Evolutionary conservation across 2,888 invertebrate species (phyloP).

Genomic region (Xanthorhoe designata): DNA sequence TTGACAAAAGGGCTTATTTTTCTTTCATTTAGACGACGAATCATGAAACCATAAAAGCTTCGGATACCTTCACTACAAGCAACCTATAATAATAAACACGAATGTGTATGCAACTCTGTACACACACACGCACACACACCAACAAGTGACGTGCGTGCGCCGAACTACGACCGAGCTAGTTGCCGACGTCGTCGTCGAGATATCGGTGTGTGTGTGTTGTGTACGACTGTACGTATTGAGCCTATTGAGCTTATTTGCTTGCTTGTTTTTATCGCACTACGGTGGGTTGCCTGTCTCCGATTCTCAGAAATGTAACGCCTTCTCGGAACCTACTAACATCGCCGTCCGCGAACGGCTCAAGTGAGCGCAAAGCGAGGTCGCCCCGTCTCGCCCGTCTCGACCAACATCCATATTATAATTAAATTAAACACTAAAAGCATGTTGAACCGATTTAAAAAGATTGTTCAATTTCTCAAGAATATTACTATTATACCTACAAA

Average conservation of each 20-base stretch:
- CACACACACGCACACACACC: conserved; percentile 34
- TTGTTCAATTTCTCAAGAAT: background rate
- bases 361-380: conserved; percentile 81
- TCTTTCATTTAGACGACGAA: background rate
- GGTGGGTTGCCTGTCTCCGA: conserved; percentile 78
- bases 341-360: conserved; percentile 72
- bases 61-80: conserved; percentile 31
- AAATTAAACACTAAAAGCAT: conserved; percentile 4
- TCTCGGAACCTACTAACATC: conserved; percentile 81
- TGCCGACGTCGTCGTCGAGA: conserved; percentile 27
- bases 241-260: conserved; percentile 77
- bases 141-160: conserved; percentile 27
- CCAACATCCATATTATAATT: background rate
- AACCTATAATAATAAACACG: conserved; percentile 37
- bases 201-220: conserved; percentile 38
- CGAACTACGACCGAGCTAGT: conserved; percentile 1
- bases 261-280: conserved; percentile 70
- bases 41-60: conserved; percentile 6
- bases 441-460: background rate
- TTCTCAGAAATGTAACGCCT: conserved; percentile 85
- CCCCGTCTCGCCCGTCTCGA: conserved; percentile 46
- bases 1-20: background rate
- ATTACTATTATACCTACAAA: background rate
- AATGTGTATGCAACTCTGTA: conserved; percentile 10
- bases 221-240: conserved; percentile 58